Evolutionary conservation across 2,888 invertebrate species (phyloP).

Genomic region (Drosophila pullipes): DNA sequence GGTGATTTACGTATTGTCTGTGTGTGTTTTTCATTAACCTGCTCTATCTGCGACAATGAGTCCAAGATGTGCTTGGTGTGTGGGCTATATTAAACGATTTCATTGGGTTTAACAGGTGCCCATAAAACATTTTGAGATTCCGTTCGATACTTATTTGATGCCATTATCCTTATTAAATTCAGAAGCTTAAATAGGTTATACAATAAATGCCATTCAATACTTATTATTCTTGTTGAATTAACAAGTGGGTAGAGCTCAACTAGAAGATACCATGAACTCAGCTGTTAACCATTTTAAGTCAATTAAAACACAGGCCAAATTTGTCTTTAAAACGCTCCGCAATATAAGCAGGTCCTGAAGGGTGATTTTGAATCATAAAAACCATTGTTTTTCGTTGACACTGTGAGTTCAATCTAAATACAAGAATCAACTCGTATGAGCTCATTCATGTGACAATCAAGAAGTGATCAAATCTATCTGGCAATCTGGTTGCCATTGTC

Average conservation of each 20-base stretch:
- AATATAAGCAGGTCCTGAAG: too few relatives aligned
- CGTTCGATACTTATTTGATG: background rate
- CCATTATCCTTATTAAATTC: background rate
- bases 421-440: background rate
- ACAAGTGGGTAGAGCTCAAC: background rate
- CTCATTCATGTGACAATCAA: background rate
- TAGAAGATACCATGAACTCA: background rate
- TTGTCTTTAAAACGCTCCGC: too few relatives aligned
- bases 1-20: conserved; percentile 2
- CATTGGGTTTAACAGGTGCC: background rate
- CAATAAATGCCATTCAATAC: background rate
- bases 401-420: too few relatives aligned
- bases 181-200: background rate
- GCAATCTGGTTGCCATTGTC: background rate
- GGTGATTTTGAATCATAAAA: too few relatives aligned
- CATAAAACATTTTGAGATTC: background rate
- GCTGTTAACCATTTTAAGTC: background rate
- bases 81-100: background rate
- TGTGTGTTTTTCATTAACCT: conserved; percentile 44
- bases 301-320: background rate
- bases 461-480: too few relatives aligned
- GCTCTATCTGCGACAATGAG: background rate
- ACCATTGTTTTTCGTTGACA: too few relatives aligned
- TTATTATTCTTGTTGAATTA: background rate
- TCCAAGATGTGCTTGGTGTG: background rate